Conservation (phyloP, 2,888 invertebrate species). For the Aphodius sticticus region DNA sequence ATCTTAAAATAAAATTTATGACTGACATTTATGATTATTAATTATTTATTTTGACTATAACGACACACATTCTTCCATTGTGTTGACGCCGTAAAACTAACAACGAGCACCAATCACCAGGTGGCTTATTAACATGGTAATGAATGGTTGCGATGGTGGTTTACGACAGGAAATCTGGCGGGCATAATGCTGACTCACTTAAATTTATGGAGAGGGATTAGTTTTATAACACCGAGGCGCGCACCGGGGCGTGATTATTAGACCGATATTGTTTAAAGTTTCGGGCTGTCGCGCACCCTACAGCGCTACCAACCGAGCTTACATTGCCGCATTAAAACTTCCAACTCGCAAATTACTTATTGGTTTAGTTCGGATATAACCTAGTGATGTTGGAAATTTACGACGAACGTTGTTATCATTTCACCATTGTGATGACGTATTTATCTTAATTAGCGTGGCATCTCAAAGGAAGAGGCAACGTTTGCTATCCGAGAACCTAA, state of each 20-base stretch:
- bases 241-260: conserved; percentile 33
- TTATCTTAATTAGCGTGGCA: not conserved
- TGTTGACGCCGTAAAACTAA: not conserved
- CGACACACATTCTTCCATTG: not conserved
- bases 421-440: conserved; percentile 14
- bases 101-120: not conserved
- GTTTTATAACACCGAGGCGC: conserved; percentile 36
- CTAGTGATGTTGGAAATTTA: conserved; percentile 18
- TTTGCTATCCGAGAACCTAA: too few relatives aligned
- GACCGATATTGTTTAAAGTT: conserved; percentile 36
- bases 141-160: conserved; percentile 12
- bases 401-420: conserved; percentile 7
- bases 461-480: too few relatives aligned
- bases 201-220: conserved; percentile 36
- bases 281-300: conserved; percentile 24
- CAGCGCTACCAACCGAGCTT: conserved; percentile 6
- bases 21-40: not conserved
- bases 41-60: not conserved
- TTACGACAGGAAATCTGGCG: conserved; percentile 14
- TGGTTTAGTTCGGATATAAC: conserved; percentile 16
- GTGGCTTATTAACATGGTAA: conserved; percentile 15
- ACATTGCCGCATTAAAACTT: conserved; percentile 21
- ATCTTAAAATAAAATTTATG: not conserved
- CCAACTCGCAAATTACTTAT: conserved; percentile 19
- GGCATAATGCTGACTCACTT: conserved; percentile 24